Evolutionary conservation across 2,888 invertebrate genomes (phyloP).

Genomic region (Acronicta alni): DNA sequence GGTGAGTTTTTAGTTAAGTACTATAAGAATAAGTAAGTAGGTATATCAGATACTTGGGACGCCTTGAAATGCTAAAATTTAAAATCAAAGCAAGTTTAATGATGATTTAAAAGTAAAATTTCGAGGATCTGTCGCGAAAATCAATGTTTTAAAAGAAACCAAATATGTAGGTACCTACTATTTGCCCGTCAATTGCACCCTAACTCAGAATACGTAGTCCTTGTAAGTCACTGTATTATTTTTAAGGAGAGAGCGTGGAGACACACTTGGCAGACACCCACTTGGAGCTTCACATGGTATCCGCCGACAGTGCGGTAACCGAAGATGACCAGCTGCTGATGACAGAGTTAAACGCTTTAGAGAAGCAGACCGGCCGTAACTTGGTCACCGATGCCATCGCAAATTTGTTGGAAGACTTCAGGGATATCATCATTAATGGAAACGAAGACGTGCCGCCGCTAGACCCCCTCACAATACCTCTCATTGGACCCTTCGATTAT

Average conservation of each 20-base stretch:
- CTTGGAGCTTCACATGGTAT: slow-evolving; percentile 35
- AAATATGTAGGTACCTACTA: too few species aligned
- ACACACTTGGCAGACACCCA: slow-evolving; percentile 29
- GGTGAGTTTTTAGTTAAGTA: slow-evolving; percentile 29
- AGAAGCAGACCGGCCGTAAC: slow-evolving; percentile 42
- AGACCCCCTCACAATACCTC: slow-evolving; percentile 63
- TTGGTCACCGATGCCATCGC: slow-evolving; percentile 56
- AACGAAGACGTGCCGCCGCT: slow-evolving; percentile 66
- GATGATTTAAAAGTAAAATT: too few species aligned
- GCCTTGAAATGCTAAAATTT: too few species aligned
- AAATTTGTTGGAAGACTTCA: slow-evolving; percentile 61
- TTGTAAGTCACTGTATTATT: not conserved
- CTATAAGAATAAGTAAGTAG: too few species aligned
- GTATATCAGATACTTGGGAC: too few species aligned
- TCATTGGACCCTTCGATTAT: slow-evolving; percentile 61
- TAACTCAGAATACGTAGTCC: too few species aligned
- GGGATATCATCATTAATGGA: slow-evolving; percentile 69
- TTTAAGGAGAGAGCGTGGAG: slow-evolving; percentile 10
- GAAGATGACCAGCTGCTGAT: slow-evolving; percentile 39
- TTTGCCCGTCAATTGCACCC: too few species aligned
- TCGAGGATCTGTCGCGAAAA: too few species aligned
- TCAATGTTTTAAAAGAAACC: too few species aligned
- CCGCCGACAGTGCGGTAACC: slow-evolving; percentile 26
- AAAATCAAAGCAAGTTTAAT: too few species aligned
- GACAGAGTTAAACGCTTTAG: slow-evolving; percentile 20